Conservation (phyloP, 2,797 vertebrate genomes). For the Microctenopoma lineatum region DNA sequence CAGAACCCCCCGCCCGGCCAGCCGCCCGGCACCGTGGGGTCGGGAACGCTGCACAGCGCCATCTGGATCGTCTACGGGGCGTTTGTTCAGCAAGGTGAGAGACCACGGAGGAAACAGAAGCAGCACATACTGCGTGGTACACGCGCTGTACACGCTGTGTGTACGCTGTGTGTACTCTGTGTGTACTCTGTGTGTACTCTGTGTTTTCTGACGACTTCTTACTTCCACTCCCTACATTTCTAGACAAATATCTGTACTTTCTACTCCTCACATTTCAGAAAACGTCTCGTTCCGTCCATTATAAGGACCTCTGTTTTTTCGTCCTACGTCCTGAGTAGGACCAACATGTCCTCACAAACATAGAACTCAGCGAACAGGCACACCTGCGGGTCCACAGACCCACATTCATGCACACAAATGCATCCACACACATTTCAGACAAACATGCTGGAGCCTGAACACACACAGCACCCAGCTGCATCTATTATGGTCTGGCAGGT, state of each 20-base stretch:
- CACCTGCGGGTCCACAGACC: neutral
- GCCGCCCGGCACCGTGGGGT: conserved; percentile 61
- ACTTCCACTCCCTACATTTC: too few species aligned
- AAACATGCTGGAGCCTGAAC: neutral
- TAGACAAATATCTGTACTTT: too few species aligned
- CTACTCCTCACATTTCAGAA: too few species aligned
- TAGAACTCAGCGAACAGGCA: neutral
- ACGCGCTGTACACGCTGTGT: too few species aligned
- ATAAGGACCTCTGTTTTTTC: too few species aligned
- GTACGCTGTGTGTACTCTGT: too few species aligned
- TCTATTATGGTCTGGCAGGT: conserved; percentile 73
- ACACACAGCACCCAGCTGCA: conserved; percentile 56
- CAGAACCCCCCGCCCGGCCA: conserved; percentile 50
- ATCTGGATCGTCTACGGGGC: conserved; percentile 97
- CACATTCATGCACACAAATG: too few species aligned
- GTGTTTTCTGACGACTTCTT: too few species aligned
- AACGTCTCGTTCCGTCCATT: too few species aligned
- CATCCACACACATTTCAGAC: neutral
- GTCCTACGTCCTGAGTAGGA: too few species aligned
- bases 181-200: too few species aligned
- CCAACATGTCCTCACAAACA: neutral
- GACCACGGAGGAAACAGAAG: neutral
- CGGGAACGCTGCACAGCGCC: conserved; percentile 91
- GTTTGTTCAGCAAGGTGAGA: conserved; percentile 94
- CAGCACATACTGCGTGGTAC: too few species aligned